Base-by-base conservation (phyloP, 2,113 vertebrate species). In the Lophius piscatorius region DNA sequence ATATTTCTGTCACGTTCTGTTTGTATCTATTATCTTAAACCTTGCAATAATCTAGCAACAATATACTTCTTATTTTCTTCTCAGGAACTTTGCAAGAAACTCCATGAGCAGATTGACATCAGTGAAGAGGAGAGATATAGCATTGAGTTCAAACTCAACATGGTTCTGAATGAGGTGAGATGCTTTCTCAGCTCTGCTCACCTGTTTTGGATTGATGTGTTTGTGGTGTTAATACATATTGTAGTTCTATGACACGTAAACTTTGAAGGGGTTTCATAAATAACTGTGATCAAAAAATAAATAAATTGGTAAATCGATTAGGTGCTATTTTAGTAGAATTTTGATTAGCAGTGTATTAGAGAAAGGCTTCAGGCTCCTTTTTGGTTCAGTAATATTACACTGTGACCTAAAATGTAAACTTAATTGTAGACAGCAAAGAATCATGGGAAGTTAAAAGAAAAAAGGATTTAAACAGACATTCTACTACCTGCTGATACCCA, bases 81-180 rank as follows among this genome's bases (percentile, higher is more conserved):
- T 44, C 76, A 99, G 97, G 94, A 93, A 0, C 87, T 98, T 14
- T 94, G 93, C 89, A 83, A 89, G 60, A 92, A 95, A 64, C 89
- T 99, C 28, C 94, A 98, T 9, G 70, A 89, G 57, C 92, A 96
- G 90, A 87, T 98, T 3, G 87, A 94, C 1, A 56, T 84, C 1
- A 92, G 94, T 14, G 97, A 99, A 77, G 97, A 99, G 72, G 96
- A 99, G 77, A 91, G 95, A 68, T 98, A 98, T 1, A 85, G 93
- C 79, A 92, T 93, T 54, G 95, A 98, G 71, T 74, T 93, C 68
- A 98, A 91, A 86, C 90, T 95, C 13, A 90, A 92, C 82, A 93
- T 97, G 90, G 94, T 94, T 46, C 78, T 31, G 49, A 93, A 95
- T 60, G 97, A 98, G 95, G 97, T 98, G 79, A 85, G 74, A 21